Evolutionary conservation across 2,888 invertebrate species (phyloP), one percentile per base, ranked within the genome.

Genomic region (Neria commutata): DNA sequence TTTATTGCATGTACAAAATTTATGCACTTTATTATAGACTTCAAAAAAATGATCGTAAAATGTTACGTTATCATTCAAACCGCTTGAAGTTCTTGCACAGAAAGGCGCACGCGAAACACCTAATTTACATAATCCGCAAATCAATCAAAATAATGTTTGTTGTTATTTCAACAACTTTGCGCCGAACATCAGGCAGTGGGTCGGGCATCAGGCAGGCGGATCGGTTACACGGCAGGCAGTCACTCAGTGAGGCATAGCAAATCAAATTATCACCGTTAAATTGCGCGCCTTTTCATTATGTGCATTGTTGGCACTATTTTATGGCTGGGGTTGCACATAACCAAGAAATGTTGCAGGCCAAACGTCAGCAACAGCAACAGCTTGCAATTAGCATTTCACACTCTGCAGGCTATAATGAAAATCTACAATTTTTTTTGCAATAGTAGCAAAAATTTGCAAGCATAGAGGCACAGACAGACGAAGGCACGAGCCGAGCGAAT

Each of bases 241-340:
- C n/a, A n/a, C n/a, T n/a, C n/a, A n/a, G n/a, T n/a, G n/a, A 48
- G 33, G 48, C 21, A 34, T 46, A 54, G 42, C 53, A 53, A 58
- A 58, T 54, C 54, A 49, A 58, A 58, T 58, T 58, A 54, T 34
- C 58, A 54, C 58, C 54, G 54, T 58, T 58, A 58, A 58, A 58
- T 58, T 58, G 50, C 40, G 16, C 46, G 25, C 48, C 17, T 40
- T 46, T 25, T 37, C 14, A 14, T 37, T 37, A n/a, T 37, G 6
- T 4, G 11, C 10, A n/a, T n/a, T 4, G 29, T 29, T 29, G 29
- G 29, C 6, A n/a, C n/a, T n/a, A n/a, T n/a, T n/a, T 29, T 29
- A 11, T 29, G 6, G 29, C 29, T 29, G 29, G 11, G n/a, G n/a
- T n/a, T n/a, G n/a, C n/a, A n/a, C n/a, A 11, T 11, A 29, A 29